A percentile compares a stretch with the other conserved stretches of the same genome.
Evolutionary conservation across 2,797 vertebrate species (phyloP).

Genomic region (Mormyrus proboscirostris): DNA sequence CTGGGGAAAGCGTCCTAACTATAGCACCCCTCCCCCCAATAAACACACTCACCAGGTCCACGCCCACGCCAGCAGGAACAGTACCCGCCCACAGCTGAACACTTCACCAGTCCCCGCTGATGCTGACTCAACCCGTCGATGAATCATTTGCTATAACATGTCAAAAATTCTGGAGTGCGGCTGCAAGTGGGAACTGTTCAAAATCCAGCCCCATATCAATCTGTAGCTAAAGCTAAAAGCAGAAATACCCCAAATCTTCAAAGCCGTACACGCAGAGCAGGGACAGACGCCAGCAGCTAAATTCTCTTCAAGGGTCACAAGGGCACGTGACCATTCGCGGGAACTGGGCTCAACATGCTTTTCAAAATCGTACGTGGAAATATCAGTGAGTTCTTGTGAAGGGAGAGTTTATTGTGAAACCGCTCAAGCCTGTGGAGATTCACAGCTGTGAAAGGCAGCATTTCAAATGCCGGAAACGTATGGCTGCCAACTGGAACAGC

Average conservation of each 20-base stretch:
- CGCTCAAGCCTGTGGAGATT: not conserved
- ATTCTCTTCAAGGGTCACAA: not conserved
- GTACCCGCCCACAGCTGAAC: conserved; percentile 1
- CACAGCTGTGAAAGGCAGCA: not conserved
- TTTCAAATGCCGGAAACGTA: not conserved
- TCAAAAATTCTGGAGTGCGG: conserved; percentile 19
- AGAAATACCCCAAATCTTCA: not conserved
- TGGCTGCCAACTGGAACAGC: not conserved
- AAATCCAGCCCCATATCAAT: not conserved
- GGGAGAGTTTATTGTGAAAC: not conserved
- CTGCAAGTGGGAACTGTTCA: conserved; percentile 1
- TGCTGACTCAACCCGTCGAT: conserved; percentile 14
- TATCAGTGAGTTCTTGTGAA: not conserved
- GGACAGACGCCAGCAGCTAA: not conserved
- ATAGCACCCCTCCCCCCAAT: conserved; percentile 18
- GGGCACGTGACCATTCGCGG: not conserved
- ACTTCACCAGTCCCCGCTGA: conserved; percentile 13
- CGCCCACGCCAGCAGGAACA: conserved; percentile 25
- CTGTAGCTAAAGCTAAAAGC: not conserved
- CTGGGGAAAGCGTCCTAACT: conserved; percentile 24
- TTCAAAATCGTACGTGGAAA: not conserved
- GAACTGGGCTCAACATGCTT: not conserved
- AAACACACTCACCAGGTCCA: not conserved
- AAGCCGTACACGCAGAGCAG: not conserved
- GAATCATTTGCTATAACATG: conserved; percentile 19